phyloP scores from a whole-genome alignment of 2,797 vertebrate species.

The Amblyopsis hoosieri region DNA sequence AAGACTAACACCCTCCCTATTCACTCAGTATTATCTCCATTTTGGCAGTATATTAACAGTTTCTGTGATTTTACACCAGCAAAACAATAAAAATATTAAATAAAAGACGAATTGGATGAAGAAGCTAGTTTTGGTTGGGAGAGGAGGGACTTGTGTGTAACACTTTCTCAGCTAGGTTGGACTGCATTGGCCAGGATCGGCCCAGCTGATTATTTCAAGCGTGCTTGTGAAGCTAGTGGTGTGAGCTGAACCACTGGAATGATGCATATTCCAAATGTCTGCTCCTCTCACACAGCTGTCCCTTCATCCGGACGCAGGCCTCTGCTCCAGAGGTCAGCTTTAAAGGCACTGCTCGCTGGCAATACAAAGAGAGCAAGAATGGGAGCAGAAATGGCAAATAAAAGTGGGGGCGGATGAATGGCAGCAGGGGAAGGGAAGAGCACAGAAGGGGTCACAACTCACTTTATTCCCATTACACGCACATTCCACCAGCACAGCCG shows the following conservation, averaged over 20 bases:
- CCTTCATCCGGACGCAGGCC: slow-evolving; percentile 64
- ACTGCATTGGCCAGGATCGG: slow-evolving; percentile 7
- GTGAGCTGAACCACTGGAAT: slow-evolving; percentile 50
- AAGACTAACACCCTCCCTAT: not conserved
- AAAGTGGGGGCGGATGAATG: slow-evolving; percentile 63
- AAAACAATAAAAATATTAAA: not conserved
- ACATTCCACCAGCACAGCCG: slow-evolving; percentile 49
- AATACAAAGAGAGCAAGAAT: slow-evolving; percentile 65
- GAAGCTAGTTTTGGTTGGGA: not conserved
- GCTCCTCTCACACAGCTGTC: slow-evolving; percentile 73
- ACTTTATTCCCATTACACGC: slow-evolving; percentile 57
- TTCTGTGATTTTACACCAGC: slow-evolving; percentile 1
- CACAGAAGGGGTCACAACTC: slow-evolving; percentile 63
- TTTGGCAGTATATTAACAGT: not conserved
- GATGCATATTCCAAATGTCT: slow-evolving; percentile 78
- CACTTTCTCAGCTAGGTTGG: slow-evolving; percentile 7
- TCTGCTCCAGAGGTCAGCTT: slow-evolving; percentile 66
- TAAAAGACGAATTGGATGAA: not conserved
- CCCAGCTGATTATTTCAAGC: slow-evolving; percentile 5
- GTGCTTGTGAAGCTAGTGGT: slow-evolving; percentile 21
- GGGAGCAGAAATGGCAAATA: slow-evolving; percentile 65
- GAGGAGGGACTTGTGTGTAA: not conserved
- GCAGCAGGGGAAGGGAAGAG: slow-evolving; percentile 51
- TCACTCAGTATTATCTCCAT: not conserved
- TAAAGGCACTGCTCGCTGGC: slow-evolving; percentile 65